Evolutionary conservation across 2,888 invertebrate genomes (phyloP).

Genomic region (Ctenicera cuprea): DNA sequence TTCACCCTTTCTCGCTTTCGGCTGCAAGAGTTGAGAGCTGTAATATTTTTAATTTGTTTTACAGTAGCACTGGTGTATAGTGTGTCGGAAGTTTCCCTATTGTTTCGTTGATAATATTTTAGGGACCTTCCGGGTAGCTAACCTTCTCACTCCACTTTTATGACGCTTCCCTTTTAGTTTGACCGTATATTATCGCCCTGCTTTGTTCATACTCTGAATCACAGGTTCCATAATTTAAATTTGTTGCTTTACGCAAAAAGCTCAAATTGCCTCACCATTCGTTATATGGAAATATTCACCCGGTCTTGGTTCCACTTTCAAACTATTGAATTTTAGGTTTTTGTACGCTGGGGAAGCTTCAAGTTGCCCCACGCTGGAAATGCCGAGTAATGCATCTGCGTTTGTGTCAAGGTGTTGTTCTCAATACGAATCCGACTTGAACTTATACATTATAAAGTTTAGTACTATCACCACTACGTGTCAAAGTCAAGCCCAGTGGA

Average conservation of each 20-base stretch:
- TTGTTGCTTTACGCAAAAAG: slow-evolving; percentile 53
- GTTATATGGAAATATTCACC: slow-evolving; percentile 26
- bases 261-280: slow-evolving; percentile 47
- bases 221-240: slow-evolving; percentile 66
- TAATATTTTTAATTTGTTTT: slow-evolving; percentile 70
- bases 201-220: slow-evolving; percentile 66
- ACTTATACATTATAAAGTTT: slow-evolving; percentile 45
- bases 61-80: slow-evolving; percentile 68
- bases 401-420: slow-evolving; percentile 37
- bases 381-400: slow-evolving; percentile 48
- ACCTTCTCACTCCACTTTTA: slow-evolving; percentile 64
- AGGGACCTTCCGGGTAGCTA: slow-evolving; percentile 68
- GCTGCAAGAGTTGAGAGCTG: slow-evolving; percentile 60
- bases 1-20: slow-evolving; percentile 63
- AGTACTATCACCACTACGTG: slow-evolving; percentile 30
- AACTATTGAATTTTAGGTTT: slow-evolving; percentile 32
- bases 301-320: slow-evolving; percentile 31
- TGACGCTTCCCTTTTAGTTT: slow-evolving; percentile 68
- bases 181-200: slow-evolving; percentile 65
- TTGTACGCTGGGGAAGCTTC: slow-evolving; percentile 18
- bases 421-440: slow-evolving; percentile 31
- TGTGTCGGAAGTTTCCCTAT: slow-evolving; percentile 69
- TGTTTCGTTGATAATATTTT: slow-evolving; percentile 71
- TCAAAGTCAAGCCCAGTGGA: slow-evolving; percentile 26
- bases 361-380: slow-evolving; percentile 14